Evolutionary conservation across 2,888 invertebrate genomes (phyloP), one percentile per base, ranked within the genome.

Genomic region (Lasiommata megera): DNA sequence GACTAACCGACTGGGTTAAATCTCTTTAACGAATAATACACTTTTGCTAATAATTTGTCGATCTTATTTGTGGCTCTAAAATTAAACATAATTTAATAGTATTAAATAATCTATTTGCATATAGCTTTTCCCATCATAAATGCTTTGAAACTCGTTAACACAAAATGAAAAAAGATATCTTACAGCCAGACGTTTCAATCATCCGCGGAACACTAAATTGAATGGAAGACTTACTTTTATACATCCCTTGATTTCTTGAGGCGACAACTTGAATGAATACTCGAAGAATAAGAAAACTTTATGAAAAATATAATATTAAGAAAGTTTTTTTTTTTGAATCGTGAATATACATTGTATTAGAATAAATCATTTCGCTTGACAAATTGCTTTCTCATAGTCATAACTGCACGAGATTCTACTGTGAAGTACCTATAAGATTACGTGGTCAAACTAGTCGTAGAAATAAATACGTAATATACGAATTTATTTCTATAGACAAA

Each of bases 201-300:
- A 62, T 46, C 41, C 34, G 18, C 48, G 23, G 55, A 50, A 44
- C 58, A 46, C 51, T 44, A 59, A 54, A 48, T 60, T 60, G 55
- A 60, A 62, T 58, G 60, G 62, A 57, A 55, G 60, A 60, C 60
- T 52, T 44, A 58, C 53, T 57, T 57, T 59, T 60, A 55, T 61
- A 44, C 36, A 58, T 57, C 23, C 52, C 37, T 34, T 40, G 59
- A 57, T 55, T 53, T 57, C 57, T 60, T 23, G 16, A 44, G 51
- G 51, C 36, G 58, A 54, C 54, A 47, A 46, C 58, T 34, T 55
- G 53, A 61, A 58, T 55, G 55, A 61, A 36, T 48, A 48, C 48
- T 47, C 41, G 34, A 38, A 28, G 51, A 54, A 46, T 54, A 56
- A 43, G 40, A 54, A n/a, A 43, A 54, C 31, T 46, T 52, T n/a